Evolutionary conservation across 1,140 invertebrate species (phyloP), one percentile per base, ranked within the genome.

Genomic region (Apis florea): DNA sequence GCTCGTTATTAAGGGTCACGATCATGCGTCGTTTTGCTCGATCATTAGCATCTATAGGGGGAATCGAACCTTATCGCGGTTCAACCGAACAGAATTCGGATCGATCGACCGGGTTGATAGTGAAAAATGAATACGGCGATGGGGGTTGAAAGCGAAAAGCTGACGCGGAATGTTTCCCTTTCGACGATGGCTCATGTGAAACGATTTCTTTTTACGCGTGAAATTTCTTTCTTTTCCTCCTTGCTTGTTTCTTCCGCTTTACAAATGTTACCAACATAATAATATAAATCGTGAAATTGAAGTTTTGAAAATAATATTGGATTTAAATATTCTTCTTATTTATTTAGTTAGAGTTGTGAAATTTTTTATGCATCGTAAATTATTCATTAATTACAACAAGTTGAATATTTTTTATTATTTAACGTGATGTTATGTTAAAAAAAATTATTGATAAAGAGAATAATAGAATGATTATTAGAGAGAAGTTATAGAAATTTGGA

Each of bases 1-100:
- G 56, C 58, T 74, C 63, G 64, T 69, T 72, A 61, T 72, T 72
- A 47, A 26, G 40, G 64, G 53, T 81, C 54, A 54, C 78, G 64
- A 58, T 86, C 64, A 71, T 83, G 82, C 68, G 56, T 84, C 66
- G 75, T 79, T 53, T 66, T 75, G 75, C 74, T 64, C 24, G 82
- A 87, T 79, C 82, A 79, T 79, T 73, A 68, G 19, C 81, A n/a
- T 59, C 58, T 59, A 31, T 31, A 67, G 63, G 40, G 76, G 61
- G 68, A 79, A 78, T 63, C 73, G 71, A 80, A 80, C 61, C 59
- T 61, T 68, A 8, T 54, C 56, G 26, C 56, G 21, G 31, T 12
- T n/a, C n/a, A 13, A 51, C 54, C 26, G 10, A 47, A 74, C 1
- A 51, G 64, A 56, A 58, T n/a, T 15, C 6, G n/a, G 21, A 19